phyloP scores from a whole-genome alignment of 1,140 invertebrate genomes.

The Macrostomum lignano region DNA sequence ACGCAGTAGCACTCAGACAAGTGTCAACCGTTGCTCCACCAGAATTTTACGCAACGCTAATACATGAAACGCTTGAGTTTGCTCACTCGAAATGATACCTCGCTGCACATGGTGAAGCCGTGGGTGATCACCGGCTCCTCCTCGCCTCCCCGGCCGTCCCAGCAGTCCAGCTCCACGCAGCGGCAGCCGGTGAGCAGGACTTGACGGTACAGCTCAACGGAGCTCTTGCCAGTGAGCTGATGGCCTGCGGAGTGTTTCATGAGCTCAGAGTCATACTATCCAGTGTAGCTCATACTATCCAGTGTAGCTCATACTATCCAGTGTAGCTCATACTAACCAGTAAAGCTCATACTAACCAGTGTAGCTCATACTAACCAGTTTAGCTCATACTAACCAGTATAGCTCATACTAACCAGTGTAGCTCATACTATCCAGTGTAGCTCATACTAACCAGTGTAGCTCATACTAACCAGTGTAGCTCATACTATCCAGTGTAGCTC shows the following conservation, averaged over 20 bases:
- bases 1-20: not conserved
- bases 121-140: slow-evolving; percentile 95
- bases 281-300: too few species aligned
- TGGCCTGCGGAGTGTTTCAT: slow-evolving; percentile 41
- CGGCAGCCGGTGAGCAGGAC: slow-evolving; percentile 71
- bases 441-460: too few species aligned
- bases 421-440: too few species aligned
- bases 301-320: too few species aligned
- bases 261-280: not conserved
- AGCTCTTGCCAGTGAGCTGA: slow-evolving; percentile 71
- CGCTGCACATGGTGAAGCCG: slow-evolving; percentile 96
- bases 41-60: slow-evolving; percentile 9
- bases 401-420: too few species aligned
- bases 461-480: too few species aligned
- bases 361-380: too few species aligned
- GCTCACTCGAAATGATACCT: slow-evolving; percentile 72
- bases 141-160: slow-evolving; percentile 66
- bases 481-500: too few species aligned
- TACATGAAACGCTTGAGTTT: slow-evolving; percentile 3
- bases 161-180: slow-evolving; percentile 90
- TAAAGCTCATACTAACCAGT: not conserved
- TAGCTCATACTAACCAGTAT: too few species aligned
- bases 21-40: not conserved
- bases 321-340: not conserved
- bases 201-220: slow-evolving; percentile 84